These are phyloP conservation scores for Falco cherrug DNA, from an alignment of 2,797 vertebrate genomes.

Conservation along the genomic window DNA sequence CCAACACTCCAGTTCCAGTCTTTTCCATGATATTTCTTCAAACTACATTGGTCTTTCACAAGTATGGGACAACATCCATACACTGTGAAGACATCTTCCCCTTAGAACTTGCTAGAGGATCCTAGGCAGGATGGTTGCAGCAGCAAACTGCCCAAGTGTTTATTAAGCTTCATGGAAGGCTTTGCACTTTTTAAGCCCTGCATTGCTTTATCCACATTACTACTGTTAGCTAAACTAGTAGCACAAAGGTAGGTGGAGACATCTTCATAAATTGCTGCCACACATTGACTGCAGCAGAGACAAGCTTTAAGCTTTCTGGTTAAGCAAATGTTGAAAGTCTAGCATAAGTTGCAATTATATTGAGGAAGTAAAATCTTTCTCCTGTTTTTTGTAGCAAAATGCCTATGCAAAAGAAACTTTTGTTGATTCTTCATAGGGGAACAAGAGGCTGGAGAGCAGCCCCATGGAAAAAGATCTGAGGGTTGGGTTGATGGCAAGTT, in stretches of 20 bases:
- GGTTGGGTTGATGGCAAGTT: background rate
- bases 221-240: background rate
- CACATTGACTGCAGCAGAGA: background rate
- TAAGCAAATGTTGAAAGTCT: background rate
- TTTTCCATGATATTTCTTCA: background rate
- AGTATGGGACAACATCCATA: background rate
- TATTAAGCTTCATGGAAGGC: background rate
- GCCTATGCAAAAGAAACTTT: background rate
- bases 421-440: background rate
- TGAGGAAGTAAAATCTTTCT: background rate
- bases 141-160: background rate
- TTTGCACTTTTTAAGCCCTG: background rate
- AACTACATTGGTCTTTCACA: background rate
- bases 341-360: background rate
- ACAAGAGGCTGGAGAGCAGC: background rate
- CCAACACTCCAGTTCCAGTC: background rate
- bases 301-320: background rate
- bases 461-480: fast-evolving
- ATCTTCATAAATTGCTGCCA: background rate
- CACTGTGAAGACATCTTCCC: background rate
- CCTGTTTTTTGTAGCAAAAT: background rate
- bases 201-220: background rate
- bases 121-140: background rate
- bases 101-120: background rate
- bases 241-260: background rate